Base-by-base conservation (phyloP, 2,113 vertebrate species). In the Galemys pyrenaicus region DNA sequence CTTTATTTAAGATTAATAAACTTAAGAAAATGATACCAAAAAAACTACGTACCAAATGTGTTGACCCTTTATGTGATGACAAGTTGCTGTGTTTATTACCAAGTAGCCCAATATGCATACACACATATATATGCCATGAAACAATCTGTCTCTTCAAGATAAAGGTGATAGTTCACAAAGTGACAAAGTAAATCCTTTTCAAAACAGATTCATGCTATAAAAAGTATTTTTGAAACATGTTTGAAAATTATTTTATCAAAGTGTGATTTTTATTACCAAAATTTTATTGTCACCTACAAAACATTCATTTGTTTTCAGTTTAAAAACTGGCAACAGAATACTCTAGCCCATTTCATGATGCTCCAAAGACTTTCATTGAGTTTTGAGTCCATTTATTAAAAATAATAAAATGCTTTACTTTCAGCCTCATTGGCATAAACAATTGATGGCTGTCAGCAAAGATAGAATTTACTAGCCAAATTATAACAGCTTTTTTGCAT, bases 221-320 rank as follows among this genome's bases (percentile, higher is more conserved):
- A 89, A 70, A 78, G 9, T 92, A 91, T 94, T 88, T 87, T 96
- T 22, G 80, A 96, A 91, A 92, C 16, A 92, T 65, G 41, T 89
- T 96, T 89, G 39, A 44, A 92, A 96, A 92, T 78, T 4, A 94
- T 89, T 95, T 65, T 28, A 67, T 74, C n/a, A 62, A 4, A 75
- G 26, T 88, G 35, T 82, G 32, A 70, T 73, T 95, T 54, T 94
- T 91, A 39, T 89, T 92, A 87, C 74, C 78, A 95, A 94, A 96
- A 86, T 88, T 78, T 58, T 93, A 51, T 39, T 37, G 35, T 82
- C 54, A 87, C 30, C 75, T 86, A 75, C 19, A 84, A 80, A 93
- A 80, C 58, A 64, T 56, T 96, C 87, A 89, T 75, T 67, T 92
- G 39, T 95, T 92, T 94, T 82, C 67, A 64, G 26, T 82, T 91